Evolutionary conservation across 2,888 invertebrate species (phyloP).

Genomic region (Ryuthela nishihirai): DNA sequence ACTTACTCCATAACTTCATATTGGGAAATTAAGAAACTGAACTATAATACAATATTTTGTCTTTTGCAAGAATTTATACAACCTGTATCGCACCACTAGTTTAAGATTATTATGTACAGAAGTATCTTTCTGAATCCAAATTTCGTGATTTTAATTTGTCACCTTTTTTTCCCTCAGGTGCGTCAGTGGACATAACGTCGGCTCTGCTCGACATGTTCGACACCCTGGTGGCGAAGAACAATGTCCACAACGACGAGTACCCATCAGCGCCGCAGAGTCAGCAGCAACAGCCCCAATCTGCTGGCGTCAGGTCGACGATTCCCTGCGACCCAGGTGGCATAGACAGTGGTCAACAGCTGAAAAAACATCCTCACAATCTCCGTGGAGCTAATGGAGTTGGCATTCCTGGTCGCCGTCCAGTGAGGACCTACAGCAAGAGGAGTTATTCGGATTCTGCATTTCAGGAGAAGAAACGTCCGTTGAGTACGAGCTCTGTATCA

Average conservation of each 20-base stretch:
- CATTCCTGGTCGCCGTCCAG: slow-evolving; percentile 7
- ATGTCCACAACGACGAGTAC: slow-evolving; percentile 43
- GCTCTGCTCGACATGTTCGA: slow-evolving; percentile 83
- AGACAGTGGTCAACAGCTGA: slow-evolving; percentile 3
- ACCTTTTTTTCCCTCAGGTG: slow-evolving; percentile 61
- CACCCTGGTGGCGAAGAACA: slow-evolving; percentile 56
- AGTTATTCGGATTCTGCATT: slow-evolving; percentile 32
- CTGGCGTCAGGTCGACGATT: slow-evolving; percentile 5
- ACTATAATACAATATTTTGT: no score
- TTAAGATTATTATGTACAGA: no score
- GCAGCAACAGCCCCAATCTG: neutral
- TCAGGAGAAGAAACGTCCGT: slow-evolving; percentile 47
- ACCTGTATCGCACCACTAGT: no score
- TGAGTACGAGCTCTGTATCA: slow-evolving; percentile 51
- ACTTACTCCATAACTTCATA: no score
- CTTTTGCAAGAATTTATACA: no score
- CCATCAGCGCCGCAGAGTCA: slow-evolving; percentile 28
- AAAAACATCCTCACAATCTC: slow-evolving; percentile 8
- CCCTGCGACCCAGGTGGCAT: slow-evolving; percentile 23
- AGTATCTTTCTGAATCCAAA: no score
- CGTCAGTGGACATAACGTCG: slow-evolving; percentile 75
- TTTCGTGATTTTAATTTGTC: no score
- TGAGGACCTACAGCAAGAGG: slow-evolving; percentile 16
- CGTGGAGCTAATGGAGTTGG: slow-evolving; percentile 7
- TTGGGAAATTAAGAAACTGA: no score